Base-by-base conservation (phyloP, 2,888 invertebrate species). In the Habrosyne pyritoides region DNA sequence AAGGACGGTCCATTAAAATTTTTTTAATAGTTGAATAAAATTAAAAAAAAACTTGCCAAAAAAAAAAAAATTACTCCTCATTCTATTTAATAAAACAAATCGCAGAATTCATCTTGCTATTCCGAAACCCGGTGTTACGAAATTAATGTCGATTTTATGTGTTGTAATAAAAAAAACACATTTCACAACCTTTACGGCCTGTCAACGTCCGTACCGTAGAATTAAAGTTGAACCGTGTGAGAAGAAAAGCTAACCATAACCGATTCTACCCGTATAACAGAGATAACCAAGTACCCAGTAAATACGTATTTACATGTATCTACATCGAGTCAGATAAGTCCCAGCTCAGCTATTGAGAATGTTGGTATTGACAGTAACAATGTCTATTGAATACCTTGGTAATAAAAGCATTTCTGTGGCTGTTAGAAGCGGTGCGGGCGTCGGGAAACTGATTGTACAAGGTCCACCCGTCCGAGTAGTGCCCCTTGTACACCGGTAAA, bases 141-240 rank as follows among this genome's bases (percentile, higher is more conserved):
- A 68, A 69, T 69, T 67, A 67, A 66, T 63, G 66, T 59, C 53
- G 63, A 56, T 73, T 78, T 77, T 72, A 71, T 63, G 67, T 66
- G 58, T 30, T 60, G 61, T 72, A 71, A 69, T 76, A 77, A 77
- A 73, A 76, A 59, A 70, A 64, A 65, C 67, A 76, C 75, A 75
- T 75, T 77, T 73, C 66, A 69, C 73, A 63, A 62, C 66, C 65
- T 79, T 81, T 75, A 79, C 74, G 73, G 67, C 71, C 76, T 68
- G 75, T 71, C 75, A 68, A 69, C 71, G 63, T 57, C 53, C 60
- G 60, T 64, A 42, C 14, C 42, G 42, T 42, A 42, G 42, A 42
- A 42, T 18, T 14, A 42, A 42, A 42, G 42, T 14, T 61, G 64
- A 60, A 62, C 57, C 62, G 61, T 66, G 61, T 59, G 56, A 56